Base-by-base conservation (phyloP, 2,113 vertebrate species). In the Salminus brasiliensis region DNA sequence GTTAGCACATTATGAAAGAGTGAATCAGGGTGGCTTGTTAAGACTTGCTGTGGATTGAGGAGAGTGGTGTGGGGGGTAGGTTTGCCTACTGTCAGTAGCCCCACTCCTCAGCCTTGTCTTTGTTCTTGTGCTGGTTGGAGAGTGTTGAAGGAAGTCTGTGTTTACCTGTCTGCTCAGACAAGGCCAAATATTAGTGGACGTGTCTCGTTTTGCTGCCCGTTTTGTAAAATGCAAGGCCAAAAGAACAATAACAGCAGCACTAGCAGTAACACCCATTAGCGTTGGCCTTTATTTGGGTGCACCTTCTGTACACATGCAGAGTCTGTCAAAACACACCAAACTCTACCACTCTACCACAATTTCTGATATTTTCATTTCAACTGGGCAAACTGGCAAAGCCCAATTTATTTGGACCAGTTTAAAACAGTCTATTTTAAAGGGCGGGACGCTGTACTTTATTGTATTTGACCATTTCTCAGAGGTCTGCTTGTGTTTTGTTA, bases 181-280 rank as follows among this genome's bases (percentile, higher is more conserved):
- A 43, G 55, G 10, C 11, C 71, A 81, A 67, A 79, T 81, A 75
- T 81, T 78, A 72, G 63, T 53, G 25, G 18, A 43, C 27, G 27
- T 63, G 62, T 77, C 29, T 74, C 21, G 18, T 23, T 81, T 76
- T 63, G 12, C n/a, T 27, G n/a, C 5, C 10, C 10, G 16, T 15
- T 18, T 25, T 71, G 23, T 34, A 57, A 29, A 11, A 9, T n/a
- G 5, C n/a, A 7, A 18, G 21, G 12, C 8, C 8, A 47, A 47
- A 63, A 18, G 18, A 5, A 32, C 43, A 32, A 16, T 74, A 60
- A 27, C 0, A 30, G 18, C 11, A 25, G 60, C 13, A 6, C 11
- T n/a, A n/a, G n/a, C n/a, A n/a, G 13, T 16, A 74, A 21, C 45
- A 45, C 7, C 62, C 41, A 45, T 43, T n/a, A 13, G 63, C 41